A percentile compares a stretch with the other conserved stretches of the same genome.
Conservation (phyloP, 2,797 vertebrate genomes). For the Lepilemur septentrionalis region DNA sequence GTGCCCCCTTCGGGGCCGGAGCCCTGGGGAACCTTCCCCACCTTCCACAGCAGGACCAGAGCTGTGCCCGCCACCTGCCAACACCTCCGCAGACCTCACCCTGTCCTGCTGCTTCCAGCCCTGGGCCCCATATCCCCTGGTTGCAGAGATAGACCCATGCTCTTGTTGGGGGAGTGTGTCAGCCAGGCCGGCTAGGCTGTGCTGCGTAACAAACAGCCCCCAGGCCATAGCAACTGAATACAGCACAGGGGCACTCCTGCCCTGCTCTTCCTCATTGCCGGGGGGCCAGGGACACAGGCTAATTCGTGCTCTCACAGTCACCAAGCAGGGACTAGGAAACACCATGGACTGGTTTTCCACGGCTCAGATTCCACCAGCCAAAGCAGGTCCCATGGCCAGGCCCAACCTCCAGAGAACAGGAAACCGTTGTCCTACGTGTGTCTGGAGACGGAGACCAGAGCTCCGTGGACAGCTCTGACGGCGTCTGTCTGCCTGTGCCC, state of each 20-base stretch:
- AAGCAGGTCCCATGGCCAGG: too few relatives aligned
- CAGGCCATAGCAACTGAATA: fast-evolving
- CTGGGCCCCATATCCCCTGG: not conserved
- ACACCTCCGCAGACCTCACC: not conserved
- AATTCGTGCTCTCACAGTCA: not conserved
- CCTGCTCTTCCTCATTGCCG: fast-evolving
- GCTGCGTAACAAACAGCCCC: not conserved
- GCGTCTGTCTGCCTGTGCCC: too few relatives aligned
- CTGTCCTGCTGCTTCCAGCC: not conserved
- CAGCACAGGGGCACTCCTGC: fast-evolving
- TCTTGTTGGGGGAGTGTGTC: fast-evolving
- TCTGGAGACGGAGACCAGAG: too few relatives aligned
- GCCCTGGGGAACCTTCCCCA: not conserved
- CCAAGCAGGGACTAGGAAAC: not conserved
- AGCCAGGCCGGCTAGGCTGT: not conserved
- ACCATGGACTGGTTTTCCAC: not conserved
- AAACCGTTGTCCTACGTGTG: too few relatives aligned
- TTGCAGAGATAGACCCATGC: not conserved
- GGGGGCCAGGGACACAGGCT: not conserved
- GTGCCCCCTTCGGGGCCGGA: fast-evolving
- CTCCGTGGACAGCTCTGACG: too few relatives aligned
- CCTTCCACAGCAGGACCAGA: not conserved
- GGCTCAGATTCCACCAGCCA: not conserved
- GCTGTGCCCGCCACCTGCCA: not conserved
- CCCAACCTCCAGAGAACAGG: too few relatives aligned